phyloP scores from a whole-genome alignment of 1,140 invertebrate species.

The Drosophila nasuta region DNA sequence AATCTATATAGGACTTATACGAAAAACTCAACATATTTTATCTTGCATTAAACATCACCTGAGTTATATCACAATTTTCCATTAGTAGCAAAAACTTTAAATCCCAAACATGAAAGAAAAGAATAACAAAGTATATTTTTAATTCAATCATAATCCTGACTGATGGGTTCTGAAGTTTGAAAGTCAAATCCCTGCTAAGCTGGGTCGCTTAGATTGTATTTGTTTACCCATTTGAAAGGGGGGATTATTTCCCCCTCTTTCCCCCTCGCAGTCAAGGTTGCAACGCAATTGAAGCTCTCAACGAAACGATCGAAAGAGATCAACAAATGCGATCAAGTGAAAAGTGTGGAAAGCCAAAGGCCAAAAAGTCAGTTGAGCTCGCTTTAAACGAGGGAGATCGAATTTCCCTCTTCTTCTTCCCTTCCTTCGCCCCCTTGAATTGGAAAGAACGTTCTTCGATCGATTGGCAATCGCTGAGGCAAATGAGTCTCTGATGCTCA shows the following conservation, averaged over 20 bases:
- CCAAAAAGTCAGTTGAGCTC: conserved; percentile 39
- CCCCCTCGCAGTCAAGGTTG: not conserved
- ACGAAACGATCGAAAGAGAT: conserved; percentile 11
- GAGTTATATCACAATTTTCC: too few species aligned
- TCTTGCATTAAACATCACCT: too few species aligned
- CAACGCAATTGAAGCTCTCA: conserved; percentile 29
- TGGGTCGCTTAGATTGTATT: not conserved
- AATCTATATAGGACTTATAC: too few species aligned
- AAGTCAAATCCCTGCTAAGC: not conserved
- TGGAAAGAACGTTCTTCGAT: conserved; percentile 28
- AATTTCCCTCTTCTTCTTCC: conserved; percentile 19
- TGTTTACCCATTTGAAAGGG: not conserved
- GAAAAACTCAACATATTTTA: too few species aligned
- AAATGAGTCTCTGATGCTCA: conserved; percentile 47
- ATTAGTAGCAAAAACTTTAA: too few species aligned
- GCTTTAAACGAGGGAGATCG: conserved; percentile 32
- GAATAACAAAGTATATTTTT: not conserved
- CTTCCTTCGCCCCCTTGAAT: not conserved
- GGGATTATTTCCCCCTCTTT: not conserved
- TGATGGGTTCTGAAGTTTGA: not conserved
- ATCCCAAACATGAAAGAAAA: not conserved
- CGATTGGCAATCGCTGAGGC: conserved; percentile 31
- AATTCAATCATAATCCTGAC: not conserved
- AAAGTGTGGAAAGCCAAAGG: conserved; percentile 52
- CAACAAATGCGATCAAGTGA: conserved; percentile 42